Conservation (phyloP, 1,140 invertebrate species). For the Apis dorsata region DNA sequence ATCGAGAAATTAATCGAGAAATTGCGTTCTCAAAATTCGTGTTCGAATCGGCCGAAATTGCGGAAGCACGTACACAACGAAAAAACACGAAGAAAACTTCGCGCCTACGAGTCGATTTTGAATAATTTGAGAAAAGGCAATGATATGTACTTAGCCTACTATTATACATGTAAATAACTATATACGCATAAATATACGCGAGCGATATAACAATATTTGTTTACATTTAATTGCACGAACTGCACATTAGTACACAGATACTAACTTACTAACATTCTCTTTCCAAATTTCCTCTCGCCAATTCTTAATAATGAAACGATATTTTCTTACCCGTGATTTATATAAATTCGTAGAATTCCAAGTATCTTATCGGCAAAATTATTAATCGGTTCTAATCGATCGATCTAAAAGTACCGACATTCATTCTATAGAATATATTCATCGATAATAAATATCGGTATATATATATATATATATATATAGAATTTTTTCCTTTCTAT, state of each 20-base stretch:
- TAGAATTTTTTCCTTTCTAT: not conserved
- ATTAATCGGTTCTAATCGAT: not conserved
- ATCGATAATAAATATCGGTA: constrained; percentile 65
- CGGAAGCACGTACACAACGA: constrained; percentile 44
- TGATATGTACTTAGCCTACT: constrained; percentile 74
- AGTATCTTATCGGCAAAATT: not conserved
- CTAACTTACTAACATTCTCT: not conserved
- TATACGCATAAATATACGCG: not conserved
- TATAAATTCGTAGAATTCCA: constrained; percentile 21
- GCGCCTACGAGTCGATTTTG: not conserved
- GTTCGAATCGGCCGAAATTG: constrained; percentile 63
- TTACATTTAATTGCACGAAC: constrained; percentile 20
- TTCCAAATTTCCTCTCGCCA: constrained; percentile 12
- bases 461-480: constrained; percentile 1
- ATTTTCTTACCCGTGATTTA: not conserved
- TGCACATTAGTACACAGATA: constrained; percentile 19
- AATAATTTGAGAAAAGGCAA: constrained; percentile 67
- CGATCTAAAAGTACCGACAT: constrained; percentile 64
- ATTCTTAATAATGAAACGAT: not conserved
- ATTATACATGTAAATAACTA: not conserved
- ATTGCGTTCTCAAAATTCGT: constrained; percentile 16
- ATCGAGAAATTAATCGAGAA: not conserved
- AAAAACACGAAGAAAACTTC: constrained; percentile 38
- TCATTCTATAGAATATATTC: constrained; percentile 67
- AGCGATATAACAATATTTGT: not conserved